Percentiles rank a stretch among this genome's conserved stretches.
phyloP scores from a whole-genome alignment of 2,888 invertebrate genomes.

The Apomyelois bistriatella region DNA sequence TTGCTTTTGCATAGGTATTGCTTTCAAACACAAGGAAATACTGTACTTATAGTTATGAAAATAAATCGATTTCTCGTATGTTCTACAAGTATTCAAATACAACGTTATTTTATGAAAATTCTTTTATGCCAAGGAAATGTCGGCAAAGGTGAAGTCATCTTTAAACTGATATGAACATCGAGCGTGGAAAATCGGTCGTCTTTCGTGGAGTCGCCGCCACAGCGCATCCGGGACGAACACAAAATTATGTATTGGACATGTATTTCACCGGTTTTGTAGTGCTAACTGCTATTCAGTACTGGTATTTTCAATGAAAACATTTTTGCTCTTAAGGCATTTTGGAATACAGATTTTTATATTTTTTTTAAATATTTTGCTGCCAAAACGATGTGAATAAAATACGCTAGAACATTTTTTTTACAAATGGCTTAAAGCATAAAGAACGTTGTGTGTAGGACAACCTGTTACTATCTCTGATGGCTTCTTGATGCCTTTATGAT shows the following conservation, averaged over 20 bases:
- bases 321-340: background rate
- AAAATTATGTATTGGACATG: slow-evolving; percentile 5
- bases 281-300: background rate
- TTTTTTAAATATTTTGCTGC: too few species aligned
- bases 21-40: background rate
- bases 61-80: slow-evolving; percentile 32
- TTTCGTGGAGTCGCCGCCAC: slow-evolving; percentile 40
- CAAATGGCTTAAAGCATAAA: slow-evolving; percentile 45
- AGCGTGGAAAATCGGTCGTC: slow-evolving; percentile 28
- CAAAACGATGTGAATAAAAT: too few species aligned
- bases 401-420: background rate
- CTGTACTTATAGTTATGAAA: slow-evolving; percentile 3
- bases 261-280: background rate
- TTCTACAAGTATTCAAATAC: slow-evolving; percentile 46
- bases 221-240: slow-evolving; percentile 48
- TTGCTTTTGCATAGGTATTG: too few species aligned
- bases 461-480: slow-evolving; percentile 68
- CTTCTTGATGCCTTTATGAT: slow-evolving; percentile 76
- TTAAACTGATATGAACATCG: slow-evolving; percentile 67
- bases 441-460: slow-evolving; percentile 46
- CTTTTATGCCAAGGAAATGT: slow-evolving; percentile 56
- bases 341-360: too few species aligned
- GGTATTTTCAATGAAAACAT: too few species aligned
- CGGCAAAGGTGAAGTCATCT: slow-evolving; percentile 58
- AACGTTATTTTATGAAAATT: slow-evolving; percentile 52